phyloP scores from a whole-genome alignment of 2,888 invertebrate species.

The Calliopum simillimum region DNA sequence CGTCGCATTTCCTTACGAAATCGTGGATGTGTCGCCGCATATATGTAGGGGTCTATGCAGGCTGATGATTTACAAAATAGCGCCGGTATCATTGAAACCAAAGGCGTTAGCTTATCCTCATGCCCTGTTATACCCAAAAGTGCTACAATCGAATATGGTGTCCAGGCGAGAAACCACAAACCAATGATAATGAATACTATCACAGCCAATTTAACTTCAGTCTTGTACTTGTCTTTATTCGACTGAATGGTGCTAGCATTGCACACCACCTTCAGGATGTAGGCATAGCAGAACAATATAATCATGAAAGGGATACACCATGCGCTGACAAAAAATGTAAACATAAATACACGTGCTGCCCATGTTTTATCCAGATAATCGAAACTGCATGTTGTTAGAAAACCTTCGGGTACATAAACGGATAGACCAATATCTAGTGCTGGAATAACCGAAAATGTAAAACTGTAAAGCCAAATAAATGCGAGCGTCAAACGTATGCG shows the following conservation, averaged over 20 bases:
- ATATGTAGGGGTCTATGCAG: constrained; percentile 84
- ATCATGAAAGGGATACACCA: constrained; percentile 79
- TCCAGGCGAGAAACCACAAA: constrained; percentile 85
- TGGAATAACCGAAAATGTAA: constrained; percentile 77
- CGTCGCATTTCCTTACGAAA: constrained; percentile 73
- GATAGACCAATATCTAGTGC: constrained; percentile 77
- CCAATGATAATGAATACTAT: constrained; percentile 78
- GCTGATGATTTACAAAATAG: constrained; percentile 85
- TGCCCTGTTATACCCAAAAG: constrained; percentile 78
- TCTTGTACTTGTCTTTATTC: constrained; percentile 75
- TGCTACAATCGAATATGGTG: constrained; percentile 82
- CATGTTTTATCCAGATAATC: constrained; percentile 81
- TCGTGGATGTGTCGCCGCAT: constrained; percentile 83
- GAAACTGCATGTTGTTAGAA: constrained; percentile 86
- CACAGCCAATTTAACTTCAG: constrained; percentile 78
- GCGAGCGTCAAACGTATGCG: constrained; percentile 73
- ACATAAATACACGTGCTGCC: constrained; percentile 76
- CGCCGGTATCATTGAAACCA: constrained; percentile 81
- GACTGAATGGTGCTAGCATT: constrained; percentile 70
- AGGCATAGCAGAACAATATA: constrained; percentile 80
- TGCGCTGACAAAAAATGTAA: constrained; percentile 80
- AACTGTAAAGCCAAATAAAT: constrained; percentile 80
- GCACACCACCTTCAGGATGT: constrained; percentile 76
- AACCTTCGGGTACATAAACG: constrained; percentile 85
- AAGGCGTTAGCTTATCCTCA: constrained; percentile 75